Evolutionary conservation across 2,888 invertebrate species (phyloP), one percentile per base, ranked within the genome.

Genomic region (Mimachlamys varia): DNA sequence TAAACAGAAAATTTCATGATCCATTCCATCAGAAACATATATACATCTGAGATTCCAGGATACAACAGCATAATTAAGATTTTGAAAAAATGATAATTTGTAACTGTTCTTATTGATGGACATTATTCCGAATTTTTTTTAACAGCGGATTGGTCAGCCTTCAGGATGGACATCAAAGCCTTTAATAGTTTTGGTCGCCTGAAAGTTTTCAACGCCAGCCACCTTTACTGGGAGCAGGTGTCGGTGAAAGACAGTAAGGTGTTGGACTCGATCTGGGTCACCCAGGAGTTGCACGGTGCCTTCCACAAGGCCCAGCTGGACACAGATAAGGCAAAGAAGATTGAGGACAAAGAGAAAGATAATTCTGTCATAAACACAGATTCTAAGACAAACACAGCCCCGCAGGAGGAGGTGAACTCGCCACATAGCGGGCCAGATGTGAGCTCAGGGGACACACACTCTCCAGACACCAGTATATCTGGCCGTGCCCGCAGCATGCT

Each of bases 71-170:
- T 44, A 7, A 44, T 44, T 44, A 7, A 44, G 7, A 44, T 44
- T 44, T 44, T 44, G 7, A 44, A 44, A 44, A 44, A 7, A 44
- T 7, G 7, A 44, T 44, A 44, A 7, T 44, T 44, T 44, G 44
- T 44, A 44, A 3, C 3, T 44, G 44, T 5, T 44, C 44, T 44
- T 44, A n/a, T n/a, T n/a, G n/a, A n/a, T n/a, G 44, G 3, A 44
- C 44, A 44, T 44, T 44, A 44, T 44, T 44, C 44, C 44, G 3
- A 7, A 5, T 7, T 5, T 44, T 44, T 44, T 53, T 89, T 91
- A 91, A 15, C 92, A 95, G 94, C 90, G 27, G 90, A 91, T n/a
- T 95, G 95, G 95, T 94, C 94, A 55, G 95, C 95, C 3, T 93
- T 94, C 88, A 92, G 94, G 87, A 93, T 94, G 89, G 92, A 92